These are phyloP conservation scores for Drosophila murphyi DNA, from an alignment of 1,140 invertebrate species.

Conservation along the genomic window DNA sequence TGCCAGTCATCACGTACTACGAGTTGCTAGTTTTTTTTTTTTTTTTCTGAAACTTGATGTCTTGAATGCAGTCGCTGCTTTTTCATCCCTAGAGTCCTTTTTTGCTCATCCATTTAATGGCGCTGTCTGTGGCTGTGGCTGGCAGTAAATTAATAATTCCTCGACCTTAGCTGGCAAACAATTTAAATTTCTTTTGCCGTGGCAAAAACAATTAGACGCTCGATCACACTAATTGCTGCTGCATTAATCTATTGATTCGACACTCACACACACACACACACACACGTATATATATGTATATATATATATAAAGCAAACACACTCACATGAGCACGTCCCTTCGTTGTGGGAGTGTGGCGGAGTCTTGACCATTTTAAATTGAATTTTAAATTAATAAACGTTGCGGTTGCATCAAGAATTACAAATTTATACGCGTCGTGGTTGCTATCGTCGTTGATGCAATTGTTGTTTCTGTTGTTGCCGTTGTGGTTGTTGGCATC, in stretches of 20 bases:
- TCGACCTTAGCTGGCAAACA: slow-evolving; percentile 46
- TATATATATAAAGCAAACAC: background rate
- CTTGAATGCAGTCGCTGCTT: slow-evolving; percentile 22
- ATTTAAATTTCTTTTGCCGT: slow-evolving; percentile 52
- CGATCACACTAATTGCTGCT: slow-evolving; percentile 68
- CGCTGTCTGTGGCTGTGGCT: slow-evolving; percentile 14
- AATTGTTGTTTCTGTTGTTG: slow-evolving; percentile 17
- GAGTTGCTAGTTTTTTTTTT: background rate
- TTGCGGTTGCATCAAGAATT: slow-evolving; percentile 79
- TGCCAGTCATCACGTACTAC: no score
- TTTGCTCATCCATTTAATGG: background rate
- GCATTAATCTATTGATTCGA: slow-evolving; percentile 72
- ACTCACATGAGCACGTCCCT: slow-evolving; percentile 16
- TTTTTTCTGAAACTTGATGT: slow-evolving; percentile 18
- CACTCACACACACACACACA: slow-evolving; percentile 7
- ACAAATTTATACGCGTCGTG: slow-evolving; percentile 77
- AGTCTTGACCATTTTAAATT: slow-evolving; percentile 77
- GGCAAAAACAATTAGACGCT: slow-evolving; percentile 73
- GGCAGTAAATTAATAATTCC: slow-evolving; percentile 65
- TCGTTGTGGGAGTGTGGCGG: slow-evolving; percentile 16
- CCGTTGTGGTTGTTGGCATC: slow-evolving; percentile 40
- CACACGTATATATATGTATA: slow-evolving; percentile 1
- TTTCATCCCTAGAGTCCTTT: background rate
- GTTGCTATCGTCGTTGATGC: slow-evolving; percentile 40
- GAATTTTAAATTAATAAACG: slow-evolving; percentile 83